Evolutionary conservation across 35 echinoderm and acorn worm genomes (phyloP).

Genomic region (Anneissia japonica): DNA sequence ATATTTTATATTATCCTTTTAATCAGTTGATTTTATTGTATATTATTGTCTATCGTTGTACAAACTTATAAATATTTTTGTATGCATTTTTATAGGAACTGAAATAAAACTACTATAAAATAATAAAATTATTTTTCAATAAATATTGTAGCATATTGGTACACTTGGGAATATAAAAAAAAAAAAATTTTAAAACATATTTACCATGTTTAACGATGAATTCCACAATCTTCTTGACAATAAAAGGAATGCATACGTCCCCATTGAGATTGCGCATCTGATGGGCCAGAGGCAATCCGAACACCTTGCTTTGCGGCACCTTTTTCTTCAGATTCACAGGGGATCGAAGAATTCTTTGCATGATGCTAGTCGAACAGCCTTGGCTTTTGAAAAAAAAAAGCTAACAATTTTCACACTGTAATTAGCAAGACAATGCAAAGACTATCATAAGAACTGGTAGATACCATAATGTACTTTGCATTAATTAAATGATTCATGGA

Average conservation of each 20-base stretch:
- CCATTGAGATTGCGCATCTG: conserved; percentile 30
- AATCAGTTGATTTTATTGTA: too few species aligned
- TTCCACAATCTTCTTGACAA: conserved; percentile 73
- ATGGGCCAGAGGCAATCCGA: conserved; percentile 73
- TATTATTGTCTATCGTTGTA: too few species aligned
- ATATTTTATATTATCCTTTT: too few species aligned
- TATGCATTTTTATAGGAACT: too few species aligned
- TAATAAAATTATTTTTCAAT: too few species aligned
- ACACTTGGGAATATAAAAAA: too few species aligned
- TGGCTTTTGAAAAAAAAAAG: background rate
- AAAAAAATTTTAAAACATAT: background rate
- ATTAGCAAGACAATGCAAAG: background rate
- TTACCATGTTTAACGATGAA: conserved; percentile 83
- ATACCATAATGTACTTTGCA: too few species aligned
- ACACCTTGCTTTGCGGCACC: conserved; percentile 41
- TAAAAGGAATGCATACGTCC: conserved; percentile 43
- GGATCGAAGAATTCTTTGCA: conserved; percentile 95
- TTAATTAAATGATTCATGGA: too few species aligned
- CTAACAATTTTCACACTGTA: background rate
- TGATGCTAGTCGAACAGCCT: conserved; percentile 17
- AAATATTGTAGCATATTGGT: too few species aligned
- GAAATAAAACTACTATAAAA: too few species aligned
- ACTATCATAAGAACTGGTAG: too few species aligned
- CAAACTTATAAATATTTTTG: too few species aligned
- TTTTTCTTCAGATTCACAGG: conserved; percentile 71